These are phyloP conservation scores for Nineta flava DNA, from an alignment of 2,888 invertebrate species.

Conservation along the genomic window DNA sequence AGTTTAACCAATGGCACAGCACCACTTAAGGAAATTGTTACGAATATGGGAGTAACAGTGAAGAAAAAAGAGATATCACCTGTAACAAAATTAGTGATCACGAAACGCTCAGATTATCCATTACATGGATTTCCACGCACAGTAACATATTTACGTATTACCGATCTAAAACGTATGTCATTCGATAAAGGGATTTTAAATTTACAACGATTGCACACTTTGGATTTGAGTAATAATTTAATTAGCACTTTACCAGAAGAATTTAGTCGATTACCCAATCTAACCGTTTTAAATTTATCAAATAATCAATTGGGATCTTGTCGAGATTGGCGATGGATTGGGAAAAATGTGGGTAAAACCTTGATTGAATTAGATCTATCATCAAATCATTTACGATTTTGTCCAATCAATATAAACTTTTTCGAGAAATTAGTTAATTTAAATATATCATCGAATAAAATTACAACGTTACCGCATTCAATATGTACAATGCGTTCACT, in stretches of 20 bases:
- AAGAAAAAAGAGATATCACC: conserved; percentile 28
- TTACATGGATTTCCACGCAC: conserved; percentile 54
- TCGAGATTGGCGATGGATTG: conserved; percentile 51
- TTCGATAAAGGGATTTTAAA: conserved; percentile 54
- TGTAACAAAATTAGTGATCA: conserved; percentile 40
- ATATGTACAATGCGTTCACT: conserved; percentile 41
- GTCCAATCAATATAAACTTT: conserved; percentile 49
- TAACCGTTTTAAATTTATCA: conserved; percentile 45
- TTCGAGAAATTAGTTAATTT: conserved; percentile 42
- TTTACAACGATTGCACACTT: conserved; percentile 42
- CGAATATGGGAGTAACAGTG: conserved; percentile 28
- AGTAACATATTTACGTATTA: conserved; percentile 43
- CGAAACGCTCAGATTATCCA: conserved; percentile 50
- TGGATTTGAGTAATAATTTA: conserved; percentile 56
- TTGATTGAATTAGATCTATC: conserved; percentile 47
- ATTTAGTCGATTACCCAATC: conserved; percentile 42
- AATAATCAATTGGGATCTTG: conserved; percentile 45
- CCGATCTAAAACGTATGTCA: conserved; percentile 41
- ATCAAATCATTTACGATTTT: conserved; percentile 35
- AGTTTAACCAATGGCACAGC: conserved; percentile 23
- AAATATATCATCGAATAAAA: conserved; percentile 43
- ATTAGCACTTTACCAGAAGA: conserved; percentile 53
- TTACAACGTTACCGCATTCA: conserved; percentile 43
- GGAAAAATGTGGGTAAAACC: conserved; percentile 32
- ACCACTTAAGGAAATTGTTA: conserved; percentile 26